phyloP scores from a whole-genome alignment of 53 echinoderm and acorn worm species.

The Paracentrotus lividus region DNA sequence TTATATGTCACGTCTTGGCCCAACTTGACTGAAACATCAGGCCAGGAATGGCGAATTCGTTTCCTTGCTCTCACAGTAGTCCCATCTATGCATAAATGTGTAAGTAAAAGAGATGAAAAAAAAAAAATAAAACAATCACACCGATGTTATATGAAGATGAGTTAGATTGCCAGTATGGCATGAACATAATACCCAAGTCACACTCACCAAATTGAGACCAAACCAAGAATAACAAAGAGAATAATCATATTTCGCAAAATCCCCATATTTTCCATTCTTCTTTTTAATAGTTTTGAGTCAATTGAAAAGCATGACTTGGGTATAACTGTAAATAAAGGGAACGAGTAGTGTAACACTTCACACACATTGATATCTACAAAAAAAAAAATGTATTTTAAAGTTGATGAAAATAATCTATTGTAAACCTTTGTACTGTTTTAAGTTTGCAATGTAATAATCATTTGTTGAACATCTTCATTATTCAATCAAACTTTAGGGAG shows the following conservation, averaged over 20 bases:
- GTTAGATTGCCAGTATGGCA: neutral
- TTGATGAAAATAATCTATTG: no score
- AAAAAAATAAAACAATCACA: neutral
- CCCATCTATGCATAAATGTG: slow-evolving; percentile 68
- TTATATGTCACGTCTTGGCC: slow-evolving; percentile 70
- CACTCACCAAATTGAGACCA: no score
- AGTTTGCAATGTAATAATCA: no score
- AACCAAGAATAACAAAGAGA: no score
- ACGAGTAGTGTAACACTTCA: neutral
- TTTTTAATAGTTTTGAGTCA: no score
- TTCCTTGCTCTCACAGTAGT: slow-evolving; percentile 54
- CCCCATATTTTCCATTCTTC: no score
- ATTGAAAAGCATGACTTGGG: no score
- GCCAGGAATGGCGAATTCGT: slow-evolving; percentile 62
- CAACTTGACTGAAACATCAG: slow-evolving; percentile 62
- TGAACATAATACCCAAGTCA: no score
- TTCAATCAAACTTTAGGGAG: no score
- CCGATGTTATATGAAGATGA: slow-evolving; percentile 8
- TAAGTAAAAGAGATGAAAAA: slow-evolving; percentile 37
- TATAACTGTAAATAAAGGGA: neutral
- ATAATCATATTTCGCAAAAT: no score
- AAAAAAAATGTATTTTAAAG: neutral
- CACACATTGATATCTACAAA: neutral
- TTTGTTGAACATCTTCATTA: no score
- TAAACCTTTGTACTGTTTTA: no score